Evolutionary conservation across 2,113 vertebrate genomes (phyloP).

Genomic region (Esox niger): DNA sequence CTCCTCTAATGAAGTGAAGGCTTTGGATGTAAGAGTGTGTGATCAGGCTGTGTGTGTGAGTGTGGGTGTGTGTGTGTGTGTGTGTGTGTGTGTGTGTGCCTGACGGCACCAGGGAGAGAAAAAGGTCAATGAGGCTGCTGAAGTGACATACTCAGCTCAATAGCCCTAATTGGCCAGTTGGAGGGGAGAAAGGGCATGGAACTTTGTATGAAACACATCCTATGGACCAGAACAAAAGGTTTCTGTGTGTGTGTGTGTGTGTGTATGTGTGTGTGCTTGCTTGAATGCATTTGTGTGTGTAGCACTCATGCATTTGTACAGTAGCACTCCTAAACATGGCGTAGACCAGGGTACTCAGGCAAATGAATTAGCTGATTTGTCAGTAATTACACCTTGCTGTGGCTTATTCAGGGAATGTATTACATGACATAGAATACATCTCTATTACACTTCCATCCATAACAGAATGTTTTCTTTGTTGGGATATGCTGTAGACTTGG

Average conservation of each 20-base stretch:
- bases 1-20: constrained; percentile 40
- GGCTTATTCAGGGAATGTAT: too few species aligned
- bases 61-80: not conserved
- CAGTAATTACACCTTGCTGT: too few species aligned
- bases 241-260: constrained; percentile 14
- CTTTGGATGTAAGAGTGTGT: not conserved
- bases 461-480: too few species aligned
- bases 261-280: constrained; percentile 9
- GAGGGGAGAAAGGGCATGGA: constrained; percentile 34
- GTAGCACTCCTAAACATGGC: too few species aligned
- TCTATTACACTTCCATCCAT: too few species aligned
- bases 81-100: not conserved
- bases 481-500: too few species aligned
- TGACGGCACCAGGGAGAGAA: constrained; percentile 6
- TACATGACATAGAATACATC: too few species aligned
- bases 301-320: too few species aligned
- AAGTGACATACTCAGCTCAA: constrained; percentile 44
- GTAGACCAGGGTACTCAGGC: too few species aligned
- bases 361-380: too few species aligned
- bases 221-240: not conserved
- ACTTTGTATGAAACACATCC: constrained; percentile 15
- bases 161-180: constrained; percentile 47
- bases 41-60: not conserved
- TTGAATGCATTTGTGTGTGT: too few species aligned
- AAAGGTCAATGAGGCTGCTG: constrained; percentile 51